These are phyloP conservation scores for Ypsolopha sequella DNA, from an alignment of 2,888 invertebrate species.

Conservation along the genomic window DNA sequence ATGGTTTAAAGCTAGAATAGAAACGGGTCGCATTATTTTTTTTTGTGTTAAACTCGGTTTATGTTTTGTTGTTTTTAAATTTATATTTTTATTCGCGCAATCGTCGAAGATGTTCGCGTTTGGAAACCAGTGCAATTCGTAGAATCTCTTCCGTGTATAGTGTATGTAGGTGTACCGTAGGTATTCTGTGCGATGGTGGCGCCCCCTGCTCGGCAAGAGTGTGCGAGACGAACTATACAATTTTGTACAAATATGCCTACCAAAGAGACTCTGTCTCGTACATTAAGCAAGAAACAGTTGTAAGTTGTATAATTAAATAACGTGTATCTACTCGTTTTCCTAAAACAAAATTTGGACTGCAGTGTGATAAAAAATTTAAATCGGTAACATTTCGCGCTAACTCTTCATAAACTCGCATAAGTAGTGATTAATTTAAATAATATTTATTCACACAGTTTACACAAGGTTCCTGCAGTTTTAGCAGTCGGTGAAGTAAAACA, in stretches of 20 bases:
- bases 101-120: slow-evolving; percentile 64
- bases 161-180: slow-evolving; percentile 64
- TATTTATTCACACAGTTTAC: neutral
- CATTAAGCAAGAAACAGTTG: slow-evolving; percentile 65
- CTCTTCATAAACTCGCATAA: slow-evolving; percentile 62
- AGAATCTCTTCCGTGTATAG: slow-evolving; percentile 68
- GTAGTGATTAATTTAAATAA: slow-evolving; percentile 19
- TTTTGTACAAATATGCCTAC: slow-evolving; percentile 73
- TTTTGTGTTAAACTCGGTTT: slow-evolving; percentile 57
- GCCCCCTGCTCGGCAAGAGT: slow-evolving; percentile 34
- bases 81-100: slow-evolving; percentile 59
- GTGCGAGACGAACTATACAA: slow-evolving; percentile 55
- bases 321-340: slow-evolving; percentile 16
- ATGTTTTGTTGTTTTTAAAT: slow-evolving; percentile 60
- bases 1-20: slow-evolving; percentile 61
- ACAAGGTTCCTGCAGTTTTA: slow-evolving; percentile 66
- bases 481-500: slow-evolving; percentile 70
- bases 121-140: slow-evolving; percentile 70
- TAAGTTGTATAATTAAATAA: slow-evolving; percentile 57
- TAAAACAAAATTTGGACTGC: slow-evolving; percentile 27
- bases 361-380: slow-evolving; percentile 43
- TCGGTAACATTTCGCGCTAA: slow-evolving; percentile 40
- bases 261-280: slow-evolving; percentile 73
- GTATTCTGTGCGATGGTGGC: slow-evolving; percentile 46
- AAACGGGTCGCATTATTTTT: slow-evolving; percentile 71